phyloP scores from a whole-genome alignment of 2,113 vertebrate species.

The Pelecanoides urinatrix region DNA sequence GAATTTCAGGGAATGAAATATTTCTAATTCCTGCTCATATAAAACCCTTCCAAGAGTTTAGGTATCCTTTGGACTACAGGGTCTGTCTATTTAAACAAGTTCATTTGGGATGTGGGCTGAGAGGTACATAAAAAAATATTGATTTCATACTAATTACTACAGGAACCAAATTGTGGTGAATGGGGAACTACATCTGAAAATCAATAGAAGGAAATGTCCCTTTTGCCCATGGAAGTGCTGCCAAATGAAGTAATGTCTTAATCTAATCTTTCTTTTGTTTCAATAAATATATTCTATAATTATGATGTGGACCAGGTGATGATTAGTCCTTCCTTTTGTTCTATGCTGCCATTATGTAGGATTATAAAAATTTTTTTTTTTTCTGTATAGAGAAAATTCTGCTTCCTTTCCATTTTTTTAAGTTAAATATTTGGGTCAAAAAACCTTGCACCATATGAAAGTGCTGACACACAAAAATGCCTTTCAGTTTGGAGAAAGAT shows the following conservation, averaged over 20 bases:
- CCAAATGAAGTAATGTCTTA: conserved; percentile 44
- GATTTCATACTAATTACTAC: conserved; percentile 34
- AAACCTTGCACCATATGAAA: background rate
- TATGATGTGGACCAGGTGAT: background rate
- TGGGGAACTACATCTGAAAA: conserved; percentile 45
- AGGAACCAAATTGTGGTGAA: conserved; percentile 9
- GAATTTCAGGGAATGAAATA: background rate
- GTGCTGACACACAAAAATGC: background rate
- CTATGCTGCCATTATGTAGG: background rate
- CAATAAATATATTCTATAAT: conserved; percentile 4
- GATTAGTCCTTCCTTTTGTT: background rate
- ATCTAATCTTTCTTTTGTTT: conserved; percentile 43
- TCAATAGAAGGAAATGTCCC: conserved; percentile 53
- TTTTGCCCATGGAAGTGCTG: conserved; percentile 33
- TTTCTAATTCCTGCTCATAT: background rate
- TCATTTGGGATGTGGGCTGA: conserved; percentile 28
- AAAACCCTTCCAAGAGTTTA: background rate
- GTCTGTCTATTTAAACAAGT: background rate
- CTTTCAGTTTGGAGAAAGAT: background rate
- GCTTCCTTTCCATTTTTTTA: background rate
- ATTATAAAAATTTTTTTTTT: background rate
- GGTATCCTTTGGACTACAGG: background rate
- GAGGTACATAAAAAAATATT: conserved; percentile 53
- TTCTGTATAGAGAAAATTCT: background rate
- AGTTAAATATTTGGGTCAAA: background rate